Base-by-base conservation (phyloP, 2,888 invertebrate genomes). In the Sarcophaga variegata region DNA sequence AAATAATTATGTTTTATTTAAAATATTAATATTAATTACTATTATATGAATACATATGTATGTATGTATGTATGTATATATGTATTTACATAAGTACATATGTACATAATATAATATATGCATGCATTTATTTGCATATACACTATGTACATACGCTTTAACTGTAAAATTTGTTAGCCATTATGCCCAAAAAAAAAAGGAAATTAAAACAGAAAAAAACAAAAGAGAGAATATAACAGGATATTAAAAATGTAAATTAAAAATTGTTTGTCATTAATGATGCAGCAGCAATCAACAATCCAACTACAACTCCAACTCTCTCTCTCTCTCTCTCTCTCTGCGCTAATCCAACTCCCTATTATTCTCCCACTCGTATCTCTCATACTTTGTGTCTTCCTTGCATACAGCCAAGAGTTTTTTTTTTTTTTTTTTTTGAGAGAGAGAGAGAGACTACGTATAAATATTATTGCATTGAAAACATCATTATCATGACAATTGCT, bases 181-280 rank as follows among this genome's bases (percentile, higher is more conserved):
- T 37, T 37, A 37, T 37, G 37, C 8, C 37, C 2, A 37, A 10
- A 37, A 37, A 37, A 6, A 37, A 37, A 37, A 6, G 37, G 37
- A 54, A 27, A 64, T 20, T 49, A 64, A 20, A 25, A 20, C 49
- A 49, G 14, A 14, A 49, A 49, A 54, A 54, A 54, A 54, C 4
- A 54, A 12, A 49, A 54, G 14, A 17, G 25, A 47, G 59, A 54
- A 54, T 3, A 54, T 14, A 83, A 69, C 76, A 54, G 86, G 86
- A 86, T 83, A 86, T 86, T 83, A 83, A 86, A 86, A 86, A 86
- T 86, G 75, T 77, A 83, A 86, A 86, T 83, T 86, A 74, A 86
- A 81, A 77, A 62, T 14, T 54, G 4, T 77, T 37, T 70, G 67
- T 80, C 76, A 80, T 80, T 86, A 86, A 83, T 83, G 81, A 78